Conservation (phyloP, 2,888 invertebrate species). For the Lobophora halterata region DNA sequence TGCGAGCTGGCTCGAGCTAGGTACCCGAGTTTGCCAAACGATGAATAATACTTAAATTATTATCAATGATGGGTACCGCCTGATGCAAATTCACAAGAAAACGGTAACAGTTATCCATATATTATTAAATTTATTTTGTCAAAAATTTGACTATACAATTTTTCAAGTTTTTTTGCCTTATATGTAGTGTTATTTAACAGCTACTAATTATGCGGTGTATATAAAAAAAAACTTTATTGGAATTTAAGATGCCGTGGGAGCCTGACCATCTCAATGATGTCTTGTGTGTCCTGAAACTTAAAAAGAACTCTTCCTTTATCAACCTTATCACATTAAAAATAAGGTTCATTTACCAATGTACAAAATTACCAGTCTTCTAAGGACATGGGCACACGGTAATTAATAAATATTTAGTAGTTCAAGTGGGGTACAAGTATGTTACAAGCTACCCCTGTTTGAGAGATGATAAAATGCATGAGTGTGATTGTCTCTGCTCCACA, state of each 20-base stretch:
- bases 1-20: too few species aligned
- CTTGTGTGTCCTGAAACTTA: conserved; percentile 49
- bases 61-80: too few species aligned
- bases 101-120: too few species aligned
- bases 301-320: conserved; percentile 14
- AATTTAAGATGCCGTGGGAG: conserved; percentile 60
- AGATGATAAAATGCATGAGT: conserved; percentile 8
- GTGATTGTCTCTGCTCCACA: conserved; percentile 3
- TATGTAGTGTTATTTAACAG: not conserved
- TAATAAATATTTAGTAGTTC: conserved; percentile 33
- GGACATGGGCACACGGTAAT: conserved; percentile 40
- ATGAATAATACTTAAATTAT: too few species aligned
- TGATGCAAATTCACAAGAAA: too few species aligned
- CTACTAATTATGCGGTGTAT: conserved; percentile 4
- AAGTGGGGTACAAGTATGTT: too few species aligned
- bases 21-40: too few species aligned
- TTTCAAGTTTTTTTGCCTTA: too few species aligned
- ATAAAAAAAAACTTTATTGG: conserved; percentile 24
- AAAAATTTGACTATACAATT: too few species aligned
- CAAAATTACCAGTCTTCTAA: not conserved
- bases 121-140: too few species aligned
- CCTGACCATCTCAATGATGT: conserved; percentile 64
- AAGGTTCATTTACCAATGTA: conserved; percentile 14
- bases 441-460: conserved; percentile 13
- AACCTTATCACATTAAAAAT: rapidly evolving